phyloP scores from a whole-genome alignment of 2,797 vertebrate species.

The Chrosomus eos region DNA sequence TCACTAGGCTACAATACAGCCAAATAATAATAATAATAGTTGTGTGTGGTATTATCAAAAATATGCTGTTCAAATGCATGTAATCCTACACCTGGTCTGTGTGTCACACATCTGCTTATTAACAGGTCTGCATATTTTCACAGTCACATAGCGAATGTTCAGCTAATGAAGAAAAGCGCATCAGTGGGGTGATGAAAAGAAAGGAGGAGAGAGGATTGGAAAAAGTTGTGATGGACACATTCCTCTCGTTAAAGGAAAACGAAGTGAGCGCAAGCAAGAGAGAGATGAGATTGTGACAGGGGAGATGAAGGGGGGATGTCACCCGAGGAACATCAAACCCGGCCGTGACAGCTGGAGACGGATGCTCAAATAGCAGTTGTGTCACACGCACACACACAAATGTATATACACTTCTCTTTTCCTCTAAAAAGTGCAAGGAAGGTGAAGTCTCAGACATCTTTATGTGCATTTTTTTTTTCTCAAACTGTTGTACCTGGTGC shows the following conservation, averaged over 20 bases:
- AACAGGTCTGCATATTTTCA: constrained; percentile 14
- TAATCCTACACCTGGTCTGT: not conserved
- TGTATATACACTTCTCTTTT: constrained; percentile 27
- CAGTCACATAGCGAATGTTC: constrained; percentile 20
- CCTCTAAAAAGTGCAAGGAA: not conserved
- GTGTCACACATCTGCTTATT: not conserved
- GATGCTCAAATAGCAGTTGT: constrained; percentile 29
- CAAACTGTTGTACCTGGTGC: not conserved
- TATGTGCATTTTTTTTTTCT: not conserved
- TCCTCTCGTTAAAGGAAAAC: constrained; percentile 45
- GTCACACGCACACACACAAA: constrained; percentile 34
- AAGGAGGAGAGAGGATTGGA: not conserved
- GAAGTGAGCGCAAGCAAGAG: constrained; percentile 30
- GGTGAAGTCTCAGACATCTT: constrained; percentile 26
- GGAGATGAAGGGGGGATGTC: constrained; percentile 44
- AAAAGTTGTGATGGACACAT: constrained; percentile 51
- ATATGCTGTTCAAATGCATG: not conserved
- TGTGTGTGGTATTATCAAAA: not conserved
- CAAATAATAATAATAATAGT: not conserved
- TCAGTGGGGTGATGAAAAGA: constrained; percentile 41
- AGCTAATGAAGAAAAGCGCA: constrained; percentile 40
- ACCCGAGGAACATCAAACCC: constrained; percentile 51
- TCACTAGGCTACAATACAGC: not conserved
- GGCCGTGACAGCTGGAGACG: constrained; percentile 31
- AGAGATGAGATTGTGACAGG: constrained; percentile 49